Conservation (phyloP, 2,113 vertebrate species). For the Syngnathus floridae region DNA sequence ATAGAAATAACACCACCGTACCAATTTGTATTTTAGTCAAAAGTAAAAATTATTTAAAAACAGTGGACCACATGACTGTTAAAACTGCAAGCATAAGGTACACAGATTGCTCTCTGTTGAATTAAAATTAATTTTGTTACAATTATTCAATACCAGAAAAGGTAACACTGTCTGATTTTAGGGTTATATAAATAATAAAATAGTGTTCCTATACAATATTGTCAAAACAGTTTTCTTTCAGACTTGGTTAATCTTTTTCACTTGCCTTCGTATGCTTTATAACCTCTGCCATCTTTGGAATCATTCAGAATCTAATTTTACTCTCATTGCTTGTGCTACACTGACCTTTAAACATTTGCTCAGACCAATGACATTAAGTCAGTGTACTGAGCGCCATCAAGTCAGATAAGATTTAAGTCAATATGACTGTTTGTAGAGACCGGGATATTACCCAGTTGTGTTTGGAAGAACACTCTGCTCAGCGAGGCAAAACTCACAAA, state of each 20-base stretch:
- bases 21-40: neutral
- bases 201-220: neutral
- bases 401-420: conserved; percentile 21
- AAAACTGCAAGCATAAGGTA: too few species aligned
- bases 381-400: conserved; percentile 6
- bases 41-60: too few species aligned
- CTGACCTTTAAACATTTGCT: conserved; percentile 23
- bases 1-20: neutral
- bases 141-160: too few species aligned
- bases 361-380: conserved; percentile 8
- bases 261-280: neutral
- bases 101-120: too few species aligned
- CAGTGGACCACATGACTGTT: too few species aligned
- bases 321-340: conserved; percentile 5
- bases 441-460: conserved; percentile 3
- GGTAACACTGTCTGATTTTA: too few species aligned
- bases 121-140: too few species aligned
- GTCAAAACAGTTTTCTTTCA: neutral
- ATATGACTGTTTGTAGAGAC: conserved; percentile 3
- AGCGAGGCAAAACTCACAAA: conserved; percentile 2
- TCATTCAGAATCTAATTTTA: neutral
- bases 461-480: conserved; percentile 10
- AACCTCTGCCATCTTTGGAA: neutral
- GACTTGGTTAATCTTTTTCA: neutral
- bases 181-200: too few species aligned